Base-by-base conservation (phyloP, 2,888 invertebrate genomes). In the Drosophila algonquin region DNA sequence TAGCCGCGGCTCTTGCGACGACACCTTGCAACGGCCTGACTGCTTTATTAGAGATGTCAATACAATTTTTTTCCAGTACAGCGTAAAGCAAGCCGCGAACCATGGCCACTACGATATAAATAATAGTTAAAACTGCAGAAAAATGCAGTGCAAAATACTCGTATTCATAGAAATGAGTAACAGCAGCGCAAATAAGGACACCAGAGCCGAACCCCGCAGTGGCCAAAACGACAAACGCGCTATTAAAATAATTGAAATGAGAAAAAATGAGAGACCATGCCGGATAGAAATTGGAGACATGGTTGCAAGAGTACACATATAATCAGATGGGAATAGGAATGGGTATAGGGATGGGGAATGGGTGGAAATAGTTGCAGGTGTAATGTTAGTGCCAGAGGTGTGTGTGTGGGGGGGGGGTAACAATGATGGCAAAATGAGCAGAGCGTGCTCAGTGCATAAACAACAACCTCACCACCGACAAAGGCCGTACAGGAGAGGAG, bases 371-470 rank as follows among this genome's bases (percentile, higher is more conserved):
- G 57, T 32, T 61, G 56, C 54, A 32, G 30, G 32, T 32, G 32
- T 35, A 53, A 35, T 32, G 35, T 12, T 35, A 35, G 53, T 32
- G 30, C 27, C 40, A 48, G 59, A 2, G 14, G 40, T 14, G 12
- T 21, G 21, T 3, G 21, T n/a, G n/a, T n/a, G 21, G 21, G 21
- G 21, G 10, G 35, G 68, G 68, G 63, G 54, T 63, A 47, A 64
- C 72, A 75, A 77, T 81, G 85, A 79, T 75, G 82, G 85, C 70
- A 73, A 81, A 81, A 81, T 81, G 77, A 81, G 82, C 73, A 77
- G 75, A 75, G 81, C 75, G 77, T 59, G 65, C 50, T 63, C 40
- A 50, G 50, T 68, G 56, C 53, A 54, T 53, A 58, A 68, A 44
- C 48, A 69, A 35, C 14, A 55, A 52, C 12, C 16, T 21, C 48